Evolutionary conservation across 2,113 vertebrate genomes (phyloP).

Genomic region (Carassius gibelio): DNA sequence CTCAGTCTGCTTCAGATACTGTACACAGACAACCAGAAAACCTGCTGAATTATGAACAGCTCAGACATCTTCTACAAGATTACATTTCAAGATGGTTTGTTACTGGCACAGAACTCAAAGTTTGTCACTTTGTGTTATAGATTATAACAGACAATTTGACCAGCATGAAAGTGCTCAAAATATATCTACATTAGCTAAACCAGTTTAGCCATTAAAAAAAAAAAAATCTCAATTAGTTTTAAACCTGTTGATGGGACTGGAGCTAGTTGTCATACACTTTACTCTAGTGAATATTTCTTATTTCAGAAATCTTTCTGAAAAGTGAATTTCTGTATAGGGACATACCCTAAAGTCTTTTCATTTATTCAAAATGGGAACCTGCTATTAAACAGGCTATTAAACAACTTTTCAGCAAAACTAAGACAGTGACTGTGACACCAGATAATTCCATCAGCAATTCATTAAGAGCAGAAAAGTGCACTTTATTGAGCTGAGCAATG

Average conservation of each 20-base stretch:
- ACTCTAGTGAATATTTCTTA: neutral
- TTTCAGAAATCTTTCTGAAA: neutral
- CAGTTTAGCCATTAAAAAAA: neutral
- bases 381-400: too few relatives aligned
- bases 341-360: neutral
- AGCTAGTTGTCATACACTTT: neutral
- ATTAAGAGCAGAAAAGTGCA: neutral
- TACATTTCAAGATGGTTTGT: neutral
- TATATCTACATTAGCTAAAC: neutral
- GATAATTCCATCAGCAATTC: neutral
- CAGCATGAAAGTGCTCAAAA: neutral
- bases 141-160: neutral
- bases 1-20: conserved; percentile 55
- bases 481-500: neutral
- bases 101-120: neutral
- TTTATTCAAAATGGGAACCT: too few relatives aligned
- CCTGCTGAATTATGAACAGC: neutral
- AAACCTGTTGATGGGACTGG: neutral
- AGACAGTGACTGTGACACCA: too few relatives aligned
- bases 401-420: too few relatives aligned
- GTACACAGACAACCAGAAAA: neutral
- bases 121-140: neutral
- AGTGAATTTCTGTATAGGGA: neutral
- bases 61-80: neutral
- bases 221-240: neutral